These are phyloP conservation scores for Campylorhamphus procurvoides DNA, from an alignment of 2,113 vertebrate genomes.

Conservation along the genomic window DNA sequence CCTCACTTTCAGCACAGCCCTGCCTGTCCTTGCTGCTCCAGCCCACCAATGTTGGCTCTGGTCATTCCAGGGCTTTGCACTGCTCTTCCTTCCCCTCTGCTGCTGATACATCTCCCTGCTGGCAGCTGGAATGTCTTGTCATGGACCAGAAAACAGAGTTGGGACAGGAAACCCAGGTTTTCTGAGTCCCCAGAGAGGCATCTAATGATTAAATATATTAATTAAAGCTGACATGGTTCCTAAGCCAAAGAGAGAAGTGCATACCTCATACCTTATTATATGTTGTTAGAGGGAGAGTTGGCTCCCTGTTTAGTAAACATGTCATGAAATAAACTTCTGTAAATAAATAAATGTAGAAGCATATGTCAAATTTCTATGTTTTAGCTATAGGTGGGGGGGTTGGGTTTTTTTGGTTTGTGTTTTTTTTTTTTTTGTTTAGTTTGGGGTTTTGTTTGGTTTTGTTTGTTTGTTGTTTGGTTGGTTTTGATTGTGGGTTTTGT, in stretches of 20 bases:
- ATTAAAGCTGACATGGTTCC: background rate
- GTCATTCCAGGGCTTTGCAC: rapidly evolving
- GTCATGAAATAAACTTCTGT: background rate
- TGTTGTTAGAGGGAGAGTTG: background rate
- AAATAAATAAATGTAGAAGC: background rate
- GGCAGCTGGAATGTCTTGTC: rapidly evolving
- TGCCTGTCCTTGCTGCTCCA: background rate
- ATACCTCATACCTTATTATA: background rate
- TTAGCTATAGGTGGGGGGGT: background rate
- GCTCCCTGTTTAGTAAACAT: background rate
- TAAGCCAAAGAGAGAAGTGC: background rate
- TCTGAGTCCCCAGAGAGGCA: background rate
- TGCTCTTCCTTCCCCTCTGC: background rate
- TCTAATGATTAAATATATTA: background rate
- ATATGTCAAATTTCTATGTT: background rate
- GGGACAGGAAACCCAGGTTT: background rate
- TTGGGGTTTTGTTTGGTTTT: no score
- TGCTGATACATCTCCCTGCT: background rate
- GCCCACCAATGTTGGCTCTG: background rate
- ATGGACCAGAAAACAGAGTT: background rate
- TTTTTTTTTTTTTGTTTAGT: no score
- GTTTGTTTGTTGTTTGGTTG: no score
- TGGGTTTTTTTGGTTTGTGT: no score
- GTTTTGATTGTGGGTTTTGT: background rate
- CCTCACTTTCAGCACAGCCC: background rate